Conservation (phyloP, 2,113 vertebrate genomes). For the Sebastes schlegelii region DNA sequence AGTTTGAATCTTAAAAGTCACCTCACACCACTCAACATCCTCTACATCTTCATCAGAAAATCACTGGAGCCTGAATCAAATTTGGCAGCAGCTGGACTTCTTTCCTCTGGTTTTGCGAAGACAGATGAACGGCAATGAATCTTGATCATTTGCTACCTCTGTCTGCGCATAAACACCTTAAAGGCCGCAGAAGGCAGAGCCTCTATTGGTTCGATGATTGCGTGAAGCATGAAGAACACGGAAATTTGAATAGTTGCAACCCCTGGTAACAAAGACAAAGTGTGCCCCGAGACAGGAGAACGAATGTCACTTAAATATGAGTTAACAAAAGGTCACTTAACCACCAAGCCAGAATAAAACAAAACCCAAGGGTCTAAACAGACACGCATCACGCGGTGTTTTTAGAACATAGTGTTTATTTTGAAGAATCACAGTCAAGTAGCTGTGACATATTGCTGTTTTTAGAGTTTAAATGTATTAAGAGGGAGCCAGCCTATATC, state of each 20-base stretch:
- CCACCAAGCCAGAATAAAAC: slow-evolving; percentile 56
- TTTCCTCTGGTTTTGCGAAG: slow-evolving; percentile 52
- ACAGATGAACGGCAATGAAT: slow-evolving; percentile 75
- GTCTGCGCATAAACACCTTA: slow-evolving; percentile 66
- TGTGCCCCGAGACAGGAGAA: slow-evolving; percentile 53
- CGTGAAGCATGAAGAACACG: slow-evolving; percentile 66
- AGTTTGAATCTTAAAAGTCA: slow-evolving; percentile 35
- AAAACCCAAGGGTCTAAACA: slow-evolving; percentile 49
- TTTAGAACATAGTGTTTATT: slow-evolving; percentile 60
- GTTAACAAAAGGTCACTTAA: slow-evolving; percentile 78
- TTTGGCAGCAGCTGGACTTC: slow-evolving; percentile 60
- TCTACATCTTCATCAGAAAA: slow-evolving; percentile 71
- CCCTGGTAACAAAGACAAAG: slow-evolving; percentile 75
- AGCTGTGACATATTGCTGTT: slow-evolving; percentile 78
- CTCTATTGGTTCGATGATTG: slow-evolving; percentile 56
- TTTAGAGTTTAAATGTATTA: slow-evolving; percentile 76
- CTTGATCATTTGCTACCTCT: slow-evolving; percentile 69
- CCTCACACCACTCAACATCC: slow-evolving; percentile 25
- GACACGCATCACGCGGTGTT: slow-evolving; percentile 30
- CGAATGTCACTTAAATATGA: slow-evolving; percentile 74
- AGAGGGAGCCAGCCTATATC: slow-evolving; percentile 72
- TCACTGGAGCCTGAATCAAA: slow-evolving; percentile 52
- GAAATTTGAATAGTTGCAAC: slow-evolving; percentile 64
- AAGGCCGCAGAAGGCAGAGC: slow-evolving; percentile 47
- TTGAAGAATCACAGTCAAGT: slow-evolving; percentile 66